A percentile compares a stretch with the other conserved stretches of the same genome.
These are phyloP conservation scores for Cyphomyrus plagiostoma DNA, from an alignment of 2,113 vertebrate species.

Conservation along the genomic window DNA sequence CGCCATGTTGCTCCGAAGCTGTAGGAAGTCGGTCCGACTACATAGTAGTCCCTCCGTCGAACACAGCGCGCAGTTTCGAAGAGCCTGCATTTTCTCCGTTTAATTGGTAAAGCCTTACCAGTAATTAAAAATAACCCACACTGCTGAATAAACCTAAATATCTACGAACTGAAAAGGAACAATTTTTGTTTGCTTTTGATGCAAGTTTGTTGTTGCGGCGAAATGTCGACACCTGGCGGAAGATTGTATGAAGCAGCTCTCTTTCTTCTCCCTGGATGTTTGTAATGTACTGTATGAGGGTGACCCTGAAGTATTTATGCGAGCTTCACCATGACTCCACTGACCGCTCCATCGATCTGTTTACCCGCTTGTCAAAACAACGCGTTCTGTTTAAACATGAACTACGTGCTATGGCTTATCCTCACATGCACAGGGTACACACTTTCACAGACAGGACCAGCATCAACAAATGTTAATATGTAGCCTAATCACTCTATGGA, in stretches of 20 bases:
- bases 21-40: conserved; percentile 41
- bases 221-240: conserved; percentile 22
- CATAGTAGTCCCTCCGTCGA: conserved; percentile 37
- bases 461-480: background rate
- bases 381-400: conserved; percentile 19
- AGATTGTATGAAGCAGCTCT: background rate
- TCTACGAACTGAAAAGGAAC: background rate
- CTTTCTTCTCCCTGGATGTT: background rate
- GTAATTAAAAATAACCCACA: background rate
- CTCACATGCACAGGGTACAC: conserved; percentile 29
- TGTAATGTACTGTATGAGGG: background rate
- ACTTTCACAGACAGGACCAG: background rate
- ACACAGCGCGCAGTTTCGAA: conserved; percentile 49
- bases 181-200: background rate
- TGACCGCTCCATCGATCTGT: conserved; percentile 38
- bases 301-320: conserved; percentile 37
- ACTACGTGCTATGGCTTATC: conserved; percentile 29
- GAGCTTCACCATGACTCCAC: conserved; percentile 1
- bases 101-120: background rate
- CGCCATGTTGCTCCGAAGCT: conserved; percentile 51
- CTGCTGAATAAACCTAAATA: background rate
- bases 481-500: conserved; percentile 9
- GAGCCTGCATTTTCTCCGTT: conserved; percentile 34
- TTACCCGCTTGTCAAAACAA: conserved; percentile 32
- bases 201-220: background rate